Evolutionary conservation across 2,113 vertebrate genomes (phyloP), one percentile per base, ranked within the genome.

Genomic region (Carassius gibelio): DNA sequence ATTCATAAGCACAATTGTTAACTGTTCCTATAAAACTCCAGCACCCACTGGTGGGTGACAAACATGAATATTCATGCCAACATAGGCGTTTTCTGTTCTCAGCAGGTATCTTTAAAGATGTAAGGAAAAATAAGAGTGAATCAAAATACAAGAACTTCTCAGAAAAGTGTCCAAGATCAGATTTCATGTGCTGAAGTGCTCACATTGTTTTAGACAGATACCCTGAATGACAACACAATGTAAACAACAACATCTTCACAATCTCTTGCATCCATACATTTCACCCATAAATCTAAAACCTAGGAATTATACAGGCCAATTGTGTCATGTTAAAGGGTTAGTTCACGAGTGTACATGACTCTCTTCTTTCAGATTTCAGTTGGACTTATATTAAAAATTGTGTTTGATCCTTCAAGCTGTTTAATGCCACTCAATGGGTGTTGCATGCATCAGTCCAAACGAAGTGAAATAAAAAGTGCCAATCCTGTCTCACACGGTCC

Each of bases 101-200:
- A 50, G 72, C 72, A 75, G 50, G 50, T n/a, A 55, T 77, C 75
- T 57, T 21, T 36, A 26, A 57, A 36, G 52, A 57, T 57, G 50
- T 55, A 55, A 57, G 15, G 50, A 21, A 77, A 57, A 77, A 36
- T 76, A 57, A 57, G 26, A 55, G 3, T 5, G 15, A 76, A 55
- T 76, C 2, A 8, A 30, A 30, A 15, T 19, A 76, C 15, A 52
- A 30, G 30, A 26, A 76, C 4, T 5, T 57, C 57, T 57, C 15
- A 19, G 3, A 30, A 26, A n/a, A 50, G 72, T 50, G 30, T 75
- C 14, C 48, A 75, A 45, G 4, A 72, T 48, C 19, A 7, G 71
- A 9, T 74, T 74, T 14, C 68, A 45, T 74, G 38, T n/a, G 42
- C 71, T 45, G 38, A 19, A 10, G 10, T 6, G 11, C 42, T 48